Conservation (phyloP, 1,140 invertebrate genomes). For the Penaeus indicus region DNA sequence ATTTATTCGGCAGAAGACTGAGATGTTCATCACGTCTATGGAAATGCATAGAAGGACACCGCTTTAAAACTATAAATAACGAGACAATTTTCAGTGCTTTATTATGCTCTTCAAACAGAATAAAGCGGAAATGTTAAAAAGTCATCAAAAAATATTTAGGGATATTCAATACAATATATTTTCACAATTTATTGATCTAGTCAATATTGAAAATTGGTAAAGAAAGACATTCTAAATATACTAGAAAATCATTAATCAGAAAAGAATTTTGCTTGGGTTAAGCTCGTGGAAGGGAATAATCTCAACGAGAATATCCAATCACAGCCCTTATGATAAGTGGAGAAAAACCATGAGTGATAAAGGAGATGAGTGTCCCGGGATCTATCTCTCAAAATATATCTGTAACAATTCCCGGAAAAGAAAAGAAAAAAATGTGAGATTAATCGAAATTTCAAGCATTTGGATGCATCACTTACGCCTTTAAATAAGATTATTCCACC, state of each 20-base stretch:
- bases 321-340: constrained; percentile 57
- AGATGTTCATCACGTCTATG: no score
- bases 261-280: not conserved
- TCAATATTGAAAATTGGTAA: not conserved
- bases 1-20: no score
- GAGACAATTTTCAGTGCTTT: no score
- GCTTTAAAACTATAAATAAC: no score
- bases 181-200: not conserved
- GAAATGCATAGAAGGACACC: no score
- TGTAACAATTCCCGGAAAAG: constrained; percentile 42
- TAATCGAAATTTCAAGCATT: not conserved
- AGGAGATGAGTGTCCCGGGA: constrained; percentile 38
- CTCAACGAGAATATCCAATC: constrained; percentile 52
- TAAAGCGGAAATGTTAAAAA: no score
- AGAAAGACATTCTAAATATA: not conserved
- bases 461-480: no score
- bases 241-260: not conserved
- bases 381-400: constrained; percentile 53
- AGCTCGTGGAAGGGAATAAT: constrained; percentile 41
- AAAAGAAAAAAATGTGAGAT: not conserved
- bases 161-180: not conserved
- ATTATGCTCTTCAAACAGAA: no score
- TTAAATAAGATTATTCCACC: no score
- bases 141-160: no score
- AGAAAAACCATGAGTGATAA: constrained; percentile 59